Conservation (phyloP, 2,113 vertebrate genomes). For the Callionymus lyra region DNA sequence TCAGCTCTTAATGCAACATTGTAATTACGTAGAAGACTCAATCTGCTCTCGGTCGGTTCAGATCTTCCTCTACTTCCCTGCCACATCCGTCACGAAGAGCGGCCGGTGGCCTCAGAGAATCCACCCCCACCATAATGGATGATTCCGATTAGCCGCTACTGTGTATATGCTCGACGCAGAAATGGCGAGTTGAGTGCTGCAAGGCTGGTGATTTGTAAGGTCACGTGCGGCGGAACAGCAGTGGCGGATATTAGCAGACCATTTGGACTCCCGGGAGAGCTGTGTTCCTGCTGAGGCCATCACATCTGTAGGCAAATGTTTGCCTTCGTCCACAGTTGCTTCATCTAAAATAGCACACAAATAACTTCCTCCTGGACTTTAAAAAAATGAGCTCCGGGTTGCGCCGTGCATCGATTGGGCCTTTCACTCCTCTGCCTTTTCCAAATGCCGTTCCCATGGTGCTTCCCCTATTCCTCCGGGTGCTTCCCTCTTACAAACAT, state of each 20-base stretch:
- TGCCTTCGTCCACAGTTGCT: conserved; percentile 2
- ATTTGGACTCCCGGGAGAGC: conserved; percentile 35
- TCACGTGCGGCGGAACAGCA: conserved; percentile 17
- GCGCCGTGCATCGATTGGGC: conserved; percentile 20
- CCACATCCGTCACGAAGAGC: conserved; percentile 47
- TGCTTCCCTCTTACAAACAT: conserved; percentile 19
- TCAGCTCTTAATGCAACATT: conserved; percentile 28
- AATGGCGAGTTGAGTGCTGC: conserved; percentile 17
- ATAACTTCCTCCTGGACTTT: conserved; percentile 32
- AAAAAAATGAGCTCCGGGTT: conserved; percentile 32
- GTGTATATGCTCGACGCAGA: conserved; percentile 26
- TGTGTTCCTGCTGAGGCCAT: conserved; percentile 42
- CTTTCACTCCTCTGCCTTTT: conserved; percentile 6
- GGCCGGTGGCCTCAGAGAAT: conserved; percentile 49
- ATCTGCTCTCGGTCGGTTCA: conserved; percentile 30
- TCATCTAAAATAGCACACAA: conserved; percentile 20
- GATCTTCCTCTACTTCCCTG: conserved; percentile 24
- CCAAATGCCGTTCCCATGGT: conserved; percentile 14
- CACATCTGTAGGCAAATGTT: conserved; percentile 44
- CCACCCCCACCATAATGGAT: conserved; percentile 45
- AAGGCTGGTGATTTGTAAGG: conserved; percentile 44
- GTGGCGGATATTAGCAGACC: conserved; percentile 40
- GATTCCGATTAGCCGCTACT: conserved; percentile 42
- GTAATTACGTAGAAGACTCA: conserved; percentile 39
- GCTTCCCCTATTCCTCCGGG: conserved; percentile 10